These are phyloP conservation scores for Thalassarche chlororhynchos DNA, from an alignment of 2,113 vertebrate genomes.

Conservation along the genomic window DNA sequence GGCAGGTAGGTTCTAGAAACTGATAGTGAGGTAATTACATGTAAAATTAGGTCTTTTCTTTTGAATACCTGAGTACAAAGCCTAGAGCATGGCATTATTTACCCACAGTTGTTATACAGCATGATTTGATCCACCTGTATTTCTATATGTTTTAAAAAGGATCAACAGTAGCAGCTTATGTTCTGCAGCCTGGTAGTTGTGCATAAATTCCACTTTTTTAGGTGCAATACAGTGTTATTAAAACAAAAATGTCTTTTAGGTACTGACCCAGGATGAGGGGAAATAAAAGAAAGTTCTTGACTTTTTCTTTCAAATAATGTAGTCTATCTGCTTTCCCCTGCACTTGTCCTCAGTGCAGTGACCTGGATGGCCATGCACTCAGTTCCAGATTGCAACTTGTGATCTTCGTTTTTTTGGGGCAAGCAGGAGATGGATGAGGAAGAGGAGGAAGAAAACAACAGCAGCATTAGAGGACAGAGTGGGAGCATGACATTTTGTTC, in stretches of 20 bases:
- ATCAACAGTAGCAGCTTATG: not conserved
- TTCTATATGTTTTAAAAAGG: not conserved
- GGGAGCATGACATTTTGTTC: not conserved
- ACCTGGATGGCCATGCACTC: no score
- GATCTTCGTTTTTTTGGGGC: not conserved
- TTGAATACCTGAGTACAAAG: not conserved
- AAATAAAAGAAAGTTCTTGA: not conserved
- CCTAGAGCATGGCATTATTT: not conserved
- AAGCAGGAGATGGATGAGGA: not conserved
- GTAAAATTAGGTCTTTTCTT: not conserved
- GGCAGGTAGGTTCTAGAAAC: not conserved
- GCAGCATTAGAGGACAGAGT: not conserved
- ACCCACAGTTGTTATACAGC: not conserved
- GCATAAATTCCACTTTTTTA: not conserved
- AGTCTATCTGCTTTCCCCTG: not conserved
- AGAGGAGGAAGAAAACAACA: accelerated
- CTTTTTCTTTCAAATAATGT: not conserved
- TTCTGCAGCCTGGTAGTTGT: not conserved
- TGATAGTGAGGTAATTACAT: not conserved
- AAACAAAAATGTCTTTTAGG: not conserved
- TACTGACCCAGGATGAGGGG: not conserved
- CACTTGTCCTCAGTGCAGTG: not conserved
- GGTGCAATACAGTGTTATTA: not conserved
- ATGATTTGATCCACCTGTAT: not conserved
- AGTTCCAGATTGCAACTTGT: not conserved